A percentile compares a stretch with the other conserved stretches of the same genome.
These are phyloP conservation scores for Chelonus insularis DNA, from an alignment of 1,140 invertebrate species.

Conservation along the genomic window DNA sequence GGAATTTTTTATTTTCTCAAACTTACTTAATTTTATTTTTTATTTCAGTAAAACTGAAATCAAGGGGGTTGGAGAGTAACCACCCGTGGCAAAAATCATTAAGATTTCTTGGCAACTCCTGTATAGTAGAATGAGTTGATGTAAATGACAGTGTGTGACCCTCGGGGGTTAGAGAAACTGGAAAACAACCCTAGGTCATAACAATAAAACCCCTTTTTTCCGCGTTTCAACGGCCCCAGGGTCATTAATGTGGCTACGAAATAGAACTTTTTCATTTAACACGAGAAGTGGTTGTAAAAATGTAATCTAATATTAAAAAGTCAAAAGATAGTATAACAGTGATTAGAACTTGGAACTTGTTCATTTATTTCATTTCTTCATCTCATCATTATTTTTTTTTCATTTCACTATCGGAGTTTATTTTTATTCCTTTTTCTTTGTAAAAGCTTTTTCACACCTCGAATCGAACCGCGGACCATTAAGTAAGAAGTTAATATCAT, in stretches of 20 bases:
- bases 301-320: constrained; percentile 7
- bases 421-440: constrained; percentile 6
- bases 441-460: constrained; percentile 49
- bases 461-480: constrained; percentile 62
- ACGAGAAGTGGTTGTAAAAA: constrained; percentile 11
- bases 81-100: constrained; percentile 37
- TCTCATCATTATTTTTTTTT: too few species aligned
- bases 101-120: constrained; percentile 37
- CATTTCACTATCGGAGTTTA: too few species aligned
- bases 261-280: constrained; percentile 13
- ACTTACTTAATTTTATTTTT: not conserved
- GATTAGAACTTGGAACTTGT: too few species aligned
- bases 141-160: constrained; percentile 19
- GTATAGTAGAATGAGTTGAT: constrained; percentile 3
- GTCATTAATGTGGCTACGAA: constrained; percentile 16
- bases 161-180: not conserved
- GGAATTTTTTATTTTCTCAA: not conserved
- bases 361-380: too few species aligned
- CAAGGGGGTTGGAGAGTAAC: not conserved
- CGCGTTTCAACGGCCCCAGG: constrained; percentile 28
- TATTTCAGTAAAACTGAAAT: not conserved
- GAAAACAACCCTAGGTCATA: constrained; percentile 21
- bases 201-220: constrained; percentile 39
- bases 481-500: constrained; percentile 63
- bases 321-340: not conserved